Conservation (phyloP, 2,888 invertebrate species). For the Ischnura elegans region DNA sequence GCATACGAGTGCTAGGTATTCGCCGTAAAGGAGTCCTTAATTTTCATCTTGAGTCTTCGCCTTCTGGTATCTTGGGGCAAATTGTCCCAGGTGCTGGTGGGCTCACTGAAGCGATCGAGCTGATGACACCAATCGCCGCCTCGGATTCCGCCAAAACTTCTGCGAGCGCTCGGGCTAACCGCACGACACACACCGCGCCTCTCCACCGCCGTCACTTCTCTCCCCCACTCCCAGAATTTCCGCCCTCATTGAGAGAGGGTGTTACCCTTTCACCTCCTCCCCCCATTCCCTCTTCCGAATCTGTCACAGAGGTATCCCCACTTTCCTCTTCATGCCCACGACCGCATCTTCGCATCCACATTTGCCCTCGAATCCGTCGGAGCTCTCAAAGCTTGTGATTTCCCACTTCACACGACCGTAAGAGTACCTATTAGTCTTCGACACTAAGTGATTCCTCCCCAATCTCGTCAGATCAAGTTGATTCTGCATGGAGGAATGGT, state of each 20-base stretch:
- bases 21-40: not conserved
- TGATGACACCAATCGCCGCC: slow-evolving; percentile 12
- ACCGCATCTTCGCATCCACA: not conserved
- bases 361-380: not conserved
- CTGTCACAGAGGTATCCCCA: not conserved
- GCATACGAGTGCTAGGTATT: not conserved
- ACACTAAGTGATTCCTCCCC: no score
- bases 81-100: not conserved
- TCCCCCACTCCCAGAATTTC: not conserved
- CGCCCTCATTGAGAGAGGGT: not conserved
- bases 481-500: not conserved
- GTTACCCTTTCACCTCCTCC: not conserved
- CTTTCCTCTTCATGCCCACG: not conserved
- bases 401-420: not conserved
- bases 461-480: not conserved
- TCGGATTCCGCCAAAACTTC: slow-evolving; percentile 15
- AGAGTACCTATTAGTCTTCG: not conserved
- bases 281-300: not conserved
- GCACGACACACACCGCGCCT: not conserved
- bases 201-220: not conserved
- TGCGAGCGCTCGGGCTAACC: not conserved
- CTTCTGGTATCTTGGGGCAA: slow-evolving; percentile 1
- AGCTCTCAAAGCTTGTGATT: not conserved
- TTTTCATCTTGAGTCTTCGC: not conserved
- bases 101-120: not conserved